A percentile compares a stretch with the other conserved stretches of the same genome.
These are phyloP conservation scores for Steinernema hermaphroditum DNA, from an alignment of 2,888 invertebrate species.

Conservation along the genomic window DNA sequence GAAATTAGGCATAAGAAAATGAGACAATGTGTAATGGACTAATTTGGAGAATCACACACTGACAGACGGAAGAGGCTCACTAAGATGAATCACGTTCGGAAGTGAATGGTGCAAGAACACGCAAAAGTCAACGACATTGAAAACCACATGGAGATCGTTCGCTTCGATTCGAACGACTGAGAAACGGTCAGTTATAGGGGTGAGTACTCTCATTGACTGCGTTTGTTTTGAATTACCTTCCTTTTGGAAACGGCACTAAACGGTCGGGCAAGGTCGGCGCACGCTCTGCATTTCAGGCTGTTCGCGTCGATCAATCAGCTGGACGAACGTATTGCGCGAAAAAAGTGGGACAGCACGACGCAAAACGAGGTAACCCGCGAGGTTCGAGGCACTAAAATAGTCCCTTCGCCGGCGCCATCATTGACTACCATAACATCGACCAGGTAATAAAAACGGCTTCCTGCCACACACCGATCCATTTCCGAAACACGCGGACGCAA, in stretches of 20 bases:
- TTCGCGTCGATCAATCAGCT: conserved; percentile 25
- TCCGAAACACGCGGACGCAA: no score
- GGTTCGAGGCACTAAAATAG: background rate
- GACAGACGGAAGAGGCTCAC: no score
- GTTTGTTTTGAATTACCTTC: conserved; percentile 20
- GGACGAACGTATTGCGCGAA: conserved; percentile 21
- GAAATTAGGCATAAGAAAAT: no score
- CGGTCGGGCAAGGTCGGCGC: conserved; percentile 8
- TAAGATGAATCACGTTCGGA: no score
- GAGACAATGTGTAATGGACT: no score
- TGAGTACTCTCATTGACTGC: background rate
- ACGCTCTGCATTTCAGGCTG: conserved; percentile 18
- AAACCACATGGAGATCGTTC: no score
- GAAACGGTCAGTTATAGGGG: background rate
- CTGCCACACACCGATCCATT: no score
- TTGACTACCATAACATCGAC: background rate
- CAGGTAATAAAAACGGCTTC: no score
- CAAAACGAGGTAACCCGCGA: conserved; percentile 20
- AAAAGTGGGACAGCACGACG: background rate
- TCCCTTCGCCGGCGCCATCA: background rate
- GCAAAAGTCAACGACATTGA: no score
- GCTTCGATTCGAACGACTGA: no score
- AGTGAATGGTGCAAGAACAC: no score
- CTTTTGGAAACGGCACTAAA: conserved; percentile 19
- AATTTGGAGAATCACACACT: no score